phyloP scores from a whole-genome alignment of 2,888 invertebrate genomes.

The Parnassius orleans region DNA sequence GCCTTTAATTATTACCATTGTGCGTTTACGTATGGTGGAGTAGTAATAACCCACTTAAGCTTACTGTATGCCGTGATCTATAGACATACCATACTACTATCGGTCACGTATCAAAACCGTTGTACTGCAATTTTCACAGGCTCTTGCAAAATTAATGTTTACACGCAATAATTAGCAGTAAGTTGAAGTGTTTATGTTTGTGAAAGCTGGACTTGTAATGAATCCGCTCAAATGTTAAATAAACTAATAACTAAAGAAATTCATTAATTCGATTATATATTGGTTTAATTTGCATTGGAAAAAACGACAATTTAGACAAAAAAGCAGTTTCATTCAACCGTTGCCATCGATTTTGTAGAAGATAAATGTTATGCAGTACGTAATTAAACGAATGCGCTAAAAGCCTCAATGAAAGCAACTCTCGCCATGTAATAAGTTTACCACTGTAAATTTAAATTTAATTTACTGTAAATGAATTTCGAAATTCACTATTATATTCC shows the following conservation, averaged over 20 bases:
- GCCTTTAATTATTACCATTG: too few relatives aligned
- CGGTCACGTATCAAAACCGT: constrained; percentile 29
- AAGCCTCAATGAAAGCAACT: constrained; percentile 46
- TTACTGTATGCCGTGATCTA: constrained; percentile 37
- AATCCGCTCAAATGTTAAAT: constrained; percentile 5
- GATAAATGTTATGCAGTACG: constrained; percentile 45
- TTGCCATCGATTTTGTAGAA: constrained; percentile 10
- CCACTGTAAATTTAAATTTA: not conserved
- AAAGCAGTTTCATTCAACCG: constrained; percentile 13
- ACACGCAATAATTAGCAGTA: constrained; percentile 31
- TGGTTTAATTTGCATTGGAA: not conserved
- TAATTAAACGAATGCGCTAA: constrained; percentile 41
- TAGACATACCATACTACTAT: constrained; percentile 38
- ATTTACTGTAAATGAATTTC: too few relatives aligned
- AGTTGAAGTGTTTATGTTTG: constrained; percentile 15
- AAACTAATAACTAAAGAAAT: constrained; percentile 8
- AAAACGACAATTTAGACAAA: constrained; percentile 6
- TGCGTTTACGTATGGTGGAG: too few relatives aligned
- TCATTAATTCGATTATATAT: constrained; percentile 11
- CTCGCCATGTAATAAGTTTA: constrained; percentile 30
- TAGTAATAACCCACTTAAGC: constrained; percentile 22
- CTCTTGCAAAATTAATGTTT: constrained; percentile 31
- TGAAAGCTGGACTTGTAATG: constrained; percentile 2
- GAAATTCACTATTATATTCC: too few relatives aligned
- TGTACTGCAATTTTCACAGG: constrained; percentile 31